Base-by-base conservation (phyloP, 2,797 vertebrate species). In the Xiphophorus birchmanni region DNA sequence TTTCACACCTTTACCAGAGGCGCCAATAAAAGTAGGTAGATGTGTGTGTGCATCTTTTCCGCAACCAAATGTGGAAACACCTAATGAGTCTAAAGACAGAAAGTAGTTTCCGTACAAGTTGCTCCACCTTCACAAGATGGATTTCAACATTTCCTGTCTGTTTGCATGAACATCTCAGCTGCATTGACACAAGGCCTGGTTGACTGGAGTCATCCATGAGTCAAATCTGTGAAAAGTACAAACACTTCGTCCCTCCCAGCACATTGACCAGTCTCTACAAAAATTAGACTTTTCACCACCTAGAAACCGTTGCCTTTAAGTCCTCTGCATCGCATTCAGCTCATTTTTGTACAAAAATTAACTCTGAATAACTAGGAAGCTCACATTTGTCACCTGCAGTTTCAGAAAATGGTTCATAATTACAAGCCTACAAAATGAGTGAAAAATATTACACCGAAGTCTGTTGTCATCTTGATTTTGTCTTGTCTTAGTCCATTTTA, bases 41-140 rank as follows among this genome's bases (percentile, higher is more conserved):
- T 69, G 37, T 47, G 45, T 47, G 11, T 83, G 79, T 45, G 48
- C 79, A 13, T 63, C 86, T 79, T 63, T 50, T 15, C 78, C 32
- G 52, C n/a, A 58, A n/a, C 60, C 35, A 82, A 73, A 84, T 47
- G 73, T 81, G 77, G 67, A 65, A 82, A 85, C 82, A 65, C 35
- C 18, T 7, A 80, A 40, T 69, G 77, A 76, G 37, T 75, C 80
- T 79, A 77, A 63, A 65, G 80, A 84, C 80, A 91, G 23, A 65
- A 5, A 63, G 18, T n/a, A 69, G 75, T 48, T 91, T 92, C 86
- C 86, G 84, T 65, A 87, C 88, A 94, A 92, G 91, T 94, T 89
- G 86, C 87, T 86, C 90, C 88, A 77, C 90, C 89, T 93, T 81
- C 84, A 82, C 29, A n/a, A 76, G 76, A 82, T 73, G 75, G 47